These are phyloP conservation scores for Odontocerum albicorne DNA, from an alignment of 2,888 invertebrate genomes.

Conservation along the genomic window DNA sequence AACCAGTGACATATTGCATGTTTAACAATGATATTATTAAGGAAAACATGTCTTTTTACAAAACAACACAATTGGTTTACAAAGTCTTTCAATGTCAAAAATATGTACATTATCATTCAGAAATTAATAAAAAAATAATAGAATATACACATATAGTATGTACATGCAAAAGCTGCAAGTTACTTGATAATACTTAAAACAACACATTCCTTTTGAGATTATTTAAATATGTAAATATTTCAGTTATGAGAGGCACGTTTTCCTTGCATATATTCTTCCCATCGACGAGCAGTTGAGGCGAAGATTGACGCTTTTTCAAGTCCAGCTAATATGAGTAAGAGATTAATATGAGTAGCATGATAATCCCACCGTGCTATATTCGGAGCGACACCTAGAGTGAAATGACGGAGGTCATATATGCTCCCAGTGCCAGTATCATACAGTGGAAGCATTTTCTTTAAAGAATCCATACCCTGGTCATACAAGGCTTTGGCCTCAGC, in stretches of 20 bases:
- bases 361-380: slow-evolving; percentile 99
- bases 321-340: slow-evolving; percentile 83
- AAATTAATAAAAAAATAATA: no score
- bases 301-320: slow-evolving; percentile 83
- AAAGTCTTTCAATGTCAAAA: no score
- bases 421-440: slow-evolving; percentile 96
- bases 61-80: no score
- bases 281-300: slow-evolving; percentile 81
- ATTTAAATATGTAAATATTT: no score
- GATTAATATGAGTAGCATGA: slow-evolving; percentile 97
- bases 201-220: no score
- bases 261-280: slow-evolving; percentile 97
- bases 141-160: no score
- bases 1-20: no score
- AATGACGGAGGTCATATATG: slow-evolving; percentile 93
- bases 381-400: slow-evolving; percentile 84
- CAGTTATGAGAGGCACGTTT: slow-evolving; percentile 92
- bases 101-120: no score
- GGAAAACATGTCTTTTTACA: no score
- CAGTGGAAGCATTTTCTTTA: slow-evolving; percentile 84
- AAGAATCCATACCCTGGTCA: slow-evolving; percentile 81
- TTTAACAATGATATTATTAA: no score
- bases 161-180: no score
- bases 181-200: no score
- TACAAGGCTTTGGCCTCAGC: slow-evolving; percentile 76